A percentile compares a stretch with the other conserved stretches of the same genome.
These are phyloP conservation scores for Peromyscus polionotus DNA, from an alignment of 2,113 vertebrate genomes.

Conservation along the genomic window DNA sequence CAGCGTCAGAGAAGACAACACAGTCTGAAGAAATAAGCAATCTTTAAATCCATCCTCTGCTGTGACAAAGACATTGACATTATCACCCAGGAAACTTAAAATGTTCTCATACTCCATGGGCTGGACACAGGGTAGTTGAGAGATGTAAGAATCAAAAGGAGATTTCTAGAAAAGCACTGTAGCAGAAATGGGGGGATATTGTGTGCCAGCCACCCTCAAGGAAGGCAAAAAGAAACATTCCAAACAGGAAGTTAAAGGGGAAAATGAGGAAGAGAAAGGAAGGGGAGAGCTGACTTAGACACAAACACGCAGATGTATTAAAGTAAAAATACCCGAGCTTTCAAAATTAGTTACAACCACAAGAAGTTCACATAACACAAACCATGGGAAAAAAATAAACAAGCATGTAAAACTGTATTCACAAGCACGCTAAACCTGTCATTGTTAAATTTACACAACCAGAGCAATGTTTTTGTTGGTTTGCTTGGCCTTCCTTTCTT, in stretches of 20 bases:
- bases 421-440: accelerated
- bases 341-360: not conserved
- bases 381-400: not conserved
- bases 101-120: not conserved
- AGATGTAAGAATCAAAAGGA: not conserved
- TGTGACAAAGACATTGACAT: not conserved
- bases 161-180: not conserved
- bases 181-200: not conserved
- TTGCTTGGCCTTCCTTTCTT: not conserved
- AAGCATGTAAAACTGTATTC: not conserved
- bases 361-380: conserved; percentile 2
- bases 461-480: not conserved
- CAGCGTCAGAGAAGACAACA: conserved; percentile 20
- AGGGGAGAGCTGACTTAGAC: not conserved
- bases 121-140: not conserved
- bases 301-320: not conserved
- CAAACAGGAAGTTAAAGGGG: not conserved
- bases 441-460: not conserved
- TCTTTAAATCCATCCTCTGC: not conserved
- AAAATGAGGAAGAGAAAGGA: not conserved
- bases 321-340: not conserved
- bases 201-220: not conserved
- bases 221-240: not conserved
- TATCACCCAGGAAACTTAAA: not conserved
- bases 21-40: not conserved